phyloP scores from a whole-genome alignment of 2,113 vertebrate genomes.

The Steatornis caripensis region DNA sequence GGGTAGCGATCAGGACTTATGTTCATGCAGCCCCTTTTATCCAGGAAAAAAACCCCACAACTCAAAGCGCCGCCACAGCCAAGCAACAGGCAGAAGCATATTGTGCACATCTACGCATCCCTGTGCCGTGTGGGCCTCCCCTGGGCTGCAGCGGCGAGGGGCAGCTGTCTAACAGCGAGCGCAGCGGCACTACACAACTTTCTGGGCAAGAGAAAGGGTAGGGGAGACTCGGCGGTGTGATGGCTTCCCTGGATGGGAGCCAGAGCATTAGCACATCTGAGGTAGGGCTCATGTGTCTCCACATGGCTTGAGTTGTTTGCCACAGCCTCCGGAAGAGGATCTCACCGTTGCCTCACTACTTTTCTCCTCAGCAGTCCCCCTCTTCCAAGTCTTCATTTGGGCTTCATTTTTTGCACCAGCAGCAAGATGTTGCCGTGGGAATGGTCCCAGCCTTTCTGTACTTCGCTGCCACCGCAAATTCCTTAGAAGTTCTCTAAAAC shows the following conservation, averaged over 20 bases:
- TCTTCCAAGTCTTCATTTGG: fast-evolving
- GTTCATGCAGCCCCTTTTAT: background rate
- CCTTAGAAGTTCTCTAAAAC: background rate
- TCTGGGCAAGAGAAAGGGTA: background rate
- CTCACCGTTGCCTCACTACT: background rate
- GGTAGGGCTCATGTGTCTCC: background rate
- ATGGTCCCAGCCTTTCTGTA: background rate
- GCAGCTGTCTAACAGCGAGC: background rate
- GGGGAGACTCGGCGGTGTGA: background rate
- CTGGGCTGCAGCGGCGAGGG: background rate
- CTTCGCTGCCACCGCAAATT: background rate
- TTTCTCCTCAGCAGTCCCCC: background rate
- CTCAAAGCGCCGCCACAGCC: background rate
- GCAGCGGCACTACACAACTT: background rate
- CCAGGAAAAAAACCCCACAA: background rate
- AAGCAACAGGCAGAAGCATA: background rate
- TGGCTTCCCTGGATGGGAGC: background rate
- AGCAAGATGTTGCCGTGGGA: background rate
- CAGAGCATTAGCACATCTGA: conserved; percentile 38
- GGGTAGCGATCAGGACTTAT: background rate
- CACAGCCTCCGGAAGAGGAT: background rate
- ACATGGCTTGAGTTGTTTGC: background rate
- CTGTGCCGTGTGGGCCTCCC: background rate
- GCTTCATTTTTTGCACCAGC: background rate
- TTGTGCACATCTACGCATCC: background rate